phyloP scores from a whole-genome alignment of 2,797 vertebrate species.

The Myotis vivesi region DNA sequence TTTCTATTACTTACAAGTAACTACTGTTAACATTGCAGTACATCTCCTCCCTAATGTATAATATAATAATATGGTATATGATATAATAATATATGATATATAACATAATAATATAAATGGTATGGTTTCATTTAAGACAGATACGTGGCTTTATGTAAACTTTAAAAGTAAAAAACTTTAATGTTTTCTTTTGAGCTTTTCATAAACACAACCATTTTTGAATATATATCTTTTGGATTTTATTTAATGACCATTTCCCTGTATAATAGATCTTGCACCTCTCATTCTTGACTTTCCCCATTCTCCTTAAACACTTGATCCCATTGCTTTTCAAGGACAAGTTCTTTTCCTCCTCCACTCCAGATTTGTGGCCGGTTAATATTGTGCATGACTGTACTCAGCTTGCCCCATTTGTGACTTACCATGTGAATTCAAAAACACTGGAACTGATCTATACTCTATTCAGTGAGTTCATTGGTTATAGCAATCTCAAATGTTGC shows the following conservation, averaged over 20 bases:
- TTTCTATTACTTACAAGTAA: background rate
- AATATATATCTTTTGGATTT: background rate
- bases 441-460: background rate
- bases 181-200: slow-evolving; percentile 30
- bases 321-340: background rate
- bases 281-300: background rate
- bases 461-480: background rate
- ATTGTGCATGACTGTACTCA: background rate
- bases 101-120: background rate
- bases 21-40: background rate
- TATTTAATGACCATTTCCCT: background rate
- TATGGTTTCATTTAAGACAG: background rate
- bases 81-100: background rate
- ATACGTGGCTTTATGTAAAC: slow-evolving; percentile 15
- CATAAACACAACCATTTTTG: background rate
- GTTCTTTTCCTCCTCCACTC: background rate
- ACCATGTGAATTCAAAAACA: background rate
- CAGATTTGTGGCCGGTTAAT: background rate
- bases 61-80: background rate
- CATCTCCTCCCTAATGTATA: background rate
- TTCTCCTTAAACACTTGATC: background rate
- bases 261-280: background rate
- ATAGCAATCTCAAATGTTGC: background rate
- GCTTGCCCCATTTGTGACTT: background rate
- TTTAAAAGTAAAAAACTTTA: background rate